A percentile compares a stretch with the other conserved stretches of the same genome.
phyloP scores from a whole-genome alignment of 1,140 invertebrate genomes.

The Hylyphantes graminicola region DNA sequence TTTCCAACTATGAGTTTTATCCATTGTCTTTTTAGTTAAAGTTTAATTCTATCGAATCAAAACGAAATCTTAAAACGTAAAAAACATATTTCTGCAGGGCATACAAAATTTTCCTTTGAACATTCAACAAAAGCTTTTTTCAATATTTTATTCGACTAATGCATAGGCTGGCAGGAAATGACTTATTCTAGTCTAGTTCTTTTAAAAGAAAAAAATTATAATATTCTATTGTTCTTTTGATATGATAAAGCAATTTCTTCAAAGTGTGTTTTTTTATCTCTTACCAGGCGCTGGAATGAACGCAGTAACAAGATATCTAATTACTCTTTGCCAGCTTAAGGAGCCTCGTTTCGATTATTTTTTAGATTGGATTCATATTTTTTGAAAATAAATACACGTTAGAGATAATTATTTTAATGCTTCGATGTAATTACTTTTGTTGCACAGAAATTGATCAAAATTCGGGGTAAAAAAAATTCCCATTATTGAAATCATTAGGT shows the following conservation, averaged over 20 bases:
- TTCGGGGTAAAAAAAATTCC: neutral
- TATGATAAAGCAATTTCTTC: constrained; percentile 7
- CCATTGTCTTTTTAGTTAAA: too few relatives aligned
- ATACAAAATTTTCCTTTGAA: too few relatives aligned
- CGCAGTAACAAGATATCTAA: neutral
- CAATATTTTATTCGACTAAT: too few relatives aligned
- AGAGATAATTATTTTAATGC: constrained; percentile 11
- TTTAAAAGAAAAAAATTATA: too few relatives aligned
- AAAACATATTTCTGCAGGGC: too few relatives aligned
- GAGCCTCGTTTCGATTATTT: constrained; percentile 10
- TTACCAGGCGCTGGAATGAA: neutral
- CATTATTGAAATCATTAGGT: neutral
- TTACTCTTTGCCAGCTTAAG: constrained; percentile 24
- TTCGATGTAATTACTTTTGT: constrained; percentile 21
- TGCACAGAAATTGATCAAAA: neutral
- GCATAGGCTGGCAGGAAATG: too few relatives aligned
- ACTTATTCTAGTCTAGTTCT: too few relatives aligned
- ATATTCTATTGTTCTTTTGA: too few relatives aligned
- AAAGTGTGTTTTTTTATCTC: neutral
- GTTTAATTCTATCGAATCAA: too few relatives aligned
- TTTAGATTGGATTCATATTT: constrained; percentile 13
- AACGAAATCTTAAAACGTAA: too few relatives aligned
- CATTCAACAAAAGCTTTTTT: too few relatives aligned
- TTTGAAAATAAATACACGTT: neutral
- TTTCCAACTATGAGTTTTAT: too few relatives aligned